A percentile compares a stretch with the other conserved stretches of the same genome.
These are phyloP conservation scores for Prunella himalayana DNA, from an alignment of 2,113 vertebrate genomes.

Conservation along the genomic window DNA sequence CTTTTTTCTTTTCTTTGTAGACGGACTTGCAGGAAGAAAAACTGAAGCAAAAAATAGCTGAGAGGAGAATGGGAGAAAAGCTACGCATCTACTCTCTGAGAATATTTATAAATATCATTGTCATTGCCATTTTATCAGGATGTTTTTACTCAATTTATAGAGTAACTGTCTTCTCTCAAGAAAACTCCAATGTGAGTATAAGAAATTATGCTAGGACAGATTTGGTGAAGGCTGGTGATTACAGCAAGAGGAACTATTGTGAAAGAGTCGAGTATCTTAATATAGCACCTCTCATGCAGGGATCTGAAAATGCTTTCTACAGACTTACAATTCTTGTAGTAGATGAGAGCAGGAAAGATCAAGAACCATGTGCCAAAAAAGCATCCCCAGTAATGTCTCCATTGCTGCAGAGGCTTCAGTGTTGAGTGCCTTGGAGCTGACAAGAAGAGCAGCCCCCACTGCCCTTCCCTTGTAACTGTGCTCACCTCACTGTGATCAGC, in stretches of 20 bases:
- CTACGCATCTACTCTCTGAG: constrained; percentile 83
- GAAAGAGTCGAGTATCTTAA: constrained; percentile 28
- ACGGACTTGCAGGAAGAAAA: constrained; percentile 91
- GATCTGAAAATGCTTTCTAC: neutral
- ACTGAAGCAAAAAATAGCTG: constrained; percentile 83
- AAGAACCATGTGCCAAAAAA: neutral
- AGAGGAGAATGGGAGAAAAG: constrained; percentile 80
- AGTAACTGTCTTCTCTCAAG: constrained; percentile 87
- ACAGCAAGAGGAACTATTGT: constrained; percentile 22
- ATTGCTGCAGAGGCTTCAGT: neutral
- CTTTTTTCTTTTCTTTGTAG: constrained; percentile 66
- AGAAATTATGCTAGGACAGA: neutral
- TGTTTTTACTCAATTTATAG: constrained; percentile 92
- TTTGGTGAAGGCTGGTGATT: neutral
- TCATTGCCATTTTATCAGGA: constrained; percentile 76
- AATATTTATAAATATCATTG: constrained; percentile 83
- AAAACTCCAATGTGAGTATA: constrained; percentile 68
- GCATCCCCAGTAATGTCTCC: neutral
- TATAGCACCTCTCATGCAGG: neutral
- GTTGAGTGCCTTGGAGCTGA: neutral
- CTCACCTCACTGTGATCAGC: neutral
- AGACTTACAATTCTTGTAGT: neutral
- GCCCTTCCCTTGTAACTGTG: neutral
- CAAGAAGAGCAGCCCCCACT: neutral
- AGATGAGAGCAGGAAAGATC: neutral